phyloP scores from a whole-genome alignment of 2,888 invertebrate genomes.

The Crossocerus cetratus region DNA sequence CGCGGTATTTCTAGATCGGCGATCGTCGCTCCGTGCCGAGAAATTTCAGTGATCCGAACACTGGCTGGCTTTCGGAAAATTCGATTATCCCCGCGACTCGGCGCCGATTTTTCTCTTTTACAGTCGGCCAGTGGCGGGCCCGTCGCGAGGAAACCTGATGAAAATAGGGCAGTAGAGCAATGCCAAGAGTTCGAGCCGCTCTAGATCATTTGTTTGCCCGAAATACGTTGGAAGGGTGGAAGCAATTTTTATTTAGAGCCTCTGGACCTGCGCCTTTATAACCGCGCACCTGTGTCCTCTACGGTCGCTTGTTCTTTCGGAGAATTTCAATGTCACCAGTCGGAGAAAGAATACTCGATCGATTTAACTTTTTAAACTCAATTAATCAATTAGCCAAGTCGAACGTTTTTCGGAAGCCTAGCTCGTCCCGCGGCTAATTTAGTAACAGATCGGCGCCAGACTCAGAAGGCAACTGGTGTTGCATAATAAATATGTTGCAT shows the following conservation, averaged over 20 bases:
- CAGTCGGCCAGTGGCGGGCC: neutral
- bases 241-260: conserved; percentile 40
- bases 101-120: conserved; percentile 20
- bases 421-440: neutral
- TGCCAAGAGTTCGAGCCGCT: conserved; percentile 56
- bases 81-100: conserved; percentile 25
- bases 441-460: conserved; percentile 6
- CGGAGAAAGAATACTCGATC: too few species aligned
- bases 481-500: conserved; percentile 8
- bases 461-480: conserved; percentile 3
- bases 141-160: conserved; percentile 50
- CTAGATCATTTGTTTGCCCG: conserved; percentile 57
- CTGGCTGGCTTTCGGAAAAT: conserved; percentile 33
- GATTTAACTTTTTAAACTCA: too few species aligned
- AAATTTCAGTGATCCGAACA: conserved; percentile 39
- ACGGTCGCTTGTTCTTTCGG: too few species aligned
- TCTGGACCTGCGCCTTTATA: too few species aligned
- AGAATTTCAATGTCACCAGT: too few species aligned
- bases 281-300: too few species aligned
- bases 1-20: conserved; percentile 63
- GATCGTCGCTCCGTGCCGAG: conserved; percentile 13
- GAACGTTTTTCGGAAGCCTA: neutral
- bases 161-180: conserved; percentile 64
- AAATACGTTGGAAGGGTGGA: conserved; percentile 46
- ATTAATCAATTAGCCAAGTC: too few species aligned